Evolutionary conservation across 1,140 invertebrate species (phyloP).

Genomic region (Thereuonema tuberculata): DNA sequence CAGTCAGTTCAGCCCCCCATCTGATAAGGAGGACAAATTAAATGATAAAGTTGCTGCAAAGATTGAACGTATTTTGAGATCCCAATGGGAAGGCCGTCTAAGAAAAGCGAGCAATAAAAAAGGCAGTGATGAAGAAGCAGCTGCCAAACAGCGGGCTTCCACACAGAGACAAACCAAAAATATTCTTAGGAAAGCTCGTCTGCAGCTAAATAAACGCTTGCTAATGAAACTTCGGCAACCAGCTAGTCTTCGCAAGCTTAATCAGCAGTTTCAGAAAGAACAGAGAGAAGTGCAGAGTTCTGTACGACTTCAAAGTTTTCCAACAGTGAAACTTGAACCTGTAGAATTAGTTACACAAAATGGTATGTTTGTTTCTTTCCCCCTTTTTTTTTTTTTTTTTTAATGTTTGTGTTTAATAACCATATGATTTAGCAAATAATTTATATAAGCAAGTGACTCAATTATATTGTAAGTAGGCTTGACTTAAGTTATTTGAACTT

Average conservation of each 20-base stretch:
- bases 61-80: conserved; percentile 26
- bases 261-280: conserved; percentile 12
- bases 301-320: conserved; percentile 2
- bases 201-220: conserved; percentile 21
- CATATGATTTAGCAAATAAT: conserved; percentile 28
- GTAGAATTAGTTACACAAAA: not conserved
- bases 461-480: too few relatives aligned
- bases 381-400: conserved; percentile 26
- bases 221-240: conserved; percentile 19
- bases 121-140: conserved; percentile 4
- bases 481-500: too few relatives aligned
- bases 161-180: conserved; percentile 17
- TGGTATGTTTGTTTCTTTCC: not conserved
- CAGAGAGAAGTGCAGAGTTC: not conserved
- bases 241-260: conserved; percentile 12
- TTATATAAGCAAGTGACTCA: not conserved
- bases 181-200: conserved; percentile 22
- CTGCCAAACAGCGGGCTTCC: conserved; percentile 13
- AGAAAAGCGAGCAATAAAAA: conserved; percentile 12
- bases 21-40: conserved; percentile 2
- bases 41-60: conserved; percentile 24
- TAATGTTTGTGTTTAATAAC: too few relatives aligned
- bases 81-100: conserved; percentile 26
- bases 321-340: conserved; percentile 1
- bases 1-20: conserved; percentile 19